Base-by-base conservation (phyloP, 2,113 vertebrate species). In the Anguilla rostrata region DNA sequence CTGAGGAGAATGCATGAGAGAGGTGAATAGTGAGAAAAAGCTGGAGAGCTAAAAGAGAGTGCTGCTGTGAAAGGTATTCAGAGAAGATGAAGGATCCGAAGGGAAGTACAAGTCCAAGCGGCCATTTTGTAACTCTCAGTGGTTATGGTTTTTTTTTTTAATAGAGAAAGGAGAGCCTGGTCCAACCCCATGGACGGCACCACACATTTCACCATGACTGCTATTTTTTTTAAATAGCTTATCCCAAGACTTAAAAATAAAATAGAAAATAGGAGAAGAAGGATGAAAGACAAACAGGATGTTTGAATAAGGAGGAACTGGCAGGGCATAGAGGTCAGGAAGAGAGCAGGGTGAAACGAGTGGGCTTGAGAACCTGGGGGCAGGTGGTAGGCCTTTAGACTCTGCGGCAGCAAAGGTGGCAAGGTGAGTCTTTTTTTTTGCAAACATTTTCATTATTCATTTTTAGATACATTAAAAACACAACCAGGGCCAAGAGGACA, bases 371-470 rank as follows among this genome's bases (percentile, higher is more conserved):
- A 60, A 39, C n/a, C 49, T 57, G 78, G n/a, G n/a, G 49, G 22
- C 53, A 39, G 66, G 57, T 49, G 83, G 83, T 16, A 85, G 84
- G 66, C 43, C 29, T 85, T 29, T 78, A 71, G 66, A 16, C 71
- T 46, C 6, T 20, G 9, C 81, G 84, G 56, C 84, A 85, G 84
- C 22, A 81, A 85, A 46, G 75, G 39, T 39, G 84, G 53, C 40
- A 79, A 75, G n/a, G 75, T 85, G 84, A 85, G 71, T 85, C 84
- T 34, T 39, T 6, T 46, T 85, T 8, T 39, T 79, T 56, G 75
- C 75, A 0, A 66, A 26, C 60, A 66, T 66, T 66, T 66, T 66
- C 22, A 66, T 66, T 66, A 20, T 22, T 66, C 5, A 66, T 26
- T 66, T 20, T 66, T 66, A 66, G 2, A 66, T 66, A 66, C 3